These are phyloP conservation scores for Gari tellinella DNA, from an alignment of 2,888 invertebrate species.

Conservation along the genomic window DNA sequence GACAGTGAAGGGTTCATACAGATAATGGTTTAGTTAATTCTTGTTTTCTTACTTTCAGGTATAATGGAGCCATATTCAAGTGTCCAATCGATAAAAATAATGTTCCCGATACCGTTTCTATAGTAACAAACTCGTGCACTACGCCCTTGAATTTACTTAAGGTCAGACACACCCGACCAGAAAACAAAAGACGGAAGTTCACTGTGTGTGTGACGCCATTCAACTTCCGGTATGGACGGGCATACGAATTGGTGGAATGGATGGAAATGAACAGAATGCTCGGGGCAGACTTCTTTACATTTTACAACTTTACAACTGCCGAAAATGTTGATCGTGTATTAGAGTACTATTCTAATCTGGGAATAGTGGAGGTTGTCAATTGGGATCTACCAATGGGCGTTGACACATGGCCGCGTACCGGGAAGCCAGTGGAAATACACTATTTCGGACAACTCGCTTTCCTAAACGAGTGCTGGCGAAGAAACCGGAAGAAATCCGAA, in stretches of 20 bases:
- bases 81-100: constrained; percentile 27
- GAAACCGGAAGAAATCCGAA: constrained; percentile 67
- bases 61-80: constrained; percentile 45
- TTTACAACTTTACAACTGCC: constrained; percentile 77
- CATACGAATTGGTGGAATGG: constrained; percentile 80
- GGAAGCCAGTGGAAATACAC: constrained; percentile 70
- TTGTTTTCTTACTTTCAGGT: constrained; percentile 52
- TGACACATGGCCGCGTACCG: constrained; percentile 55
- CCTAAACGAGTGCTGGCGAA: constrained; percentile 82
- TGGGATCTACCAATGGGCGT: constrained; percentile 78
- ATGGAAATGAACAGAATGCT: constrained; percentile 80
- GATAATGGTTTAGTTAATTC: too few relatives aligned
- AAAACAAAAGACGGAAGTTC: constrained; percentile 46
- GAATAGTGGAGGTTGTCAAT: constrained; percentile 70
- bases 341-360: constrained; percentile 65
- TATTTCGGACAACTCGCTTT: constrained; percentile 82
- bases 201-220: constrained; percentile 75
- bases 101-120: constrained; percentile 51
- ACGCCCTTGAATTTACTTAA: constrained; percentile 40
- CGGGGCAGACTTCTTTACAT: constrained; percentile 78
- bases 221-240: constrained; percentile 67
- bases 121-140: constrained; percentile 45
- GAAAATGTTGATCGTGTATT: constrained; percentile 71
- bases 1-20: too few relatives aligned
- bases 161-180: background rate